Percentiles rank a stretch among this genome's conserved stretches.
Evolutionary conservation across 2,113 vertebrate species (phyloP).

Genomic region (Monopterus albus): DNA sequence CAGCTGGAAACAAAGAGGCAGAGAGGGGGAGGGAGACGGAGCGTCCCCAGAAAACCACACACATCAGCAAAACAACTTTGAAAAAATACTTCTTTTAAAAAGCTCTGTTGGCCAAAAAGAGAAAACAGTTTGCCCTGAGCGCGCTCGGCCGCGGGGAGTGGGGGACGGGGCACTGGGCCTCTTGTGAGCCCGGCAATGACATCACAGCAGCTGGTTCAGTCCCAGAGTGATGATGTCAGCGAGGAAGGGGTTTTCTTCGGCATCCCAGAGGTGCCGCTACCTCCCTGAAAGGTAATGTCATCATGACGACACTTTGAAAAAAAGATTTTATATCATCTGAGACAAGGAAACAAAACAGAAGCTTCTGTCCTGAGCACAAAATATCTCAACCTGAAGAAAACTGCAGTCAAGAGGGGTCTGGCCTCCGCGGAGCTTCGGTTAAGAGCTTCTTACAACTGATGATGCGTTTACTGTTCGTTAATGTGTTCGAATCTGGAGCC

Average conservation of each 20-base stretch:
- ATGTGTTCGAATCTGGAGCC: not conserved
- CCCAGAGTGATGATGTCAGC: constrained; percentile 12
- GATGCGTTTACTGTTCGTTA: not conserved
- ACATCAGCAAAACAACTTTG: constrained; percentile 63
- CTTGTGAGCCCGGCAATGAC: not conserved
- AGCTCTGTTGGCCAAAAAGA: constrained; percentile 72
- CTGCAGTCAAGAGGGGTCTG: no score
- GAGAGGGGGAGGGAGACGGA: not conserved
- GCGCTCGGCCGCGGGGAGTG: constrained; percentile 38
- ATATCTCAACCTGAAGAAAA: no score
- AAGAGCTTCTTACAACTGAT: not conserved
- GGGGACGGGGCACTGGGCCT: constrained; percentile 16
- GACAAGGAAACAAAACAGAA: not conserved
- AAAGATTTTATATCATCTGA: no score
- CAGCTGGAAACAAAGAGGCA: constrained; percentile 13
- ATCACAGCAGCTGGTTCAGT: constrained; percentile 21
- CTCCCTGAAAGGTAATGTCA: no score
- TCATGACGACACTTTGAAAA: no score
- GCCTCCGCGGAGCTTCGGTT: no score
- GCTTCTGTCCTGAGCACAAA: not conserved
- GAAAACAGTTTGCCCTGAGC: constrained; percentile 72
- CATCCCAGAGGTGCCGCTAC: not conserved
- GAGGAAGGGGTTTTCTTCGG: not conserved
- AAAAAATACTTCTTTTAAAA: constrained; percentile 80
- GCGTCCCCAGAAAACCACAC: constrained; percentile 41